Percentiles rank a stretch among this genome's conserved stretches.
Conservation (phyloP, 2,888 invertebrate genomes). For the Coelinius sp. region DNA sequence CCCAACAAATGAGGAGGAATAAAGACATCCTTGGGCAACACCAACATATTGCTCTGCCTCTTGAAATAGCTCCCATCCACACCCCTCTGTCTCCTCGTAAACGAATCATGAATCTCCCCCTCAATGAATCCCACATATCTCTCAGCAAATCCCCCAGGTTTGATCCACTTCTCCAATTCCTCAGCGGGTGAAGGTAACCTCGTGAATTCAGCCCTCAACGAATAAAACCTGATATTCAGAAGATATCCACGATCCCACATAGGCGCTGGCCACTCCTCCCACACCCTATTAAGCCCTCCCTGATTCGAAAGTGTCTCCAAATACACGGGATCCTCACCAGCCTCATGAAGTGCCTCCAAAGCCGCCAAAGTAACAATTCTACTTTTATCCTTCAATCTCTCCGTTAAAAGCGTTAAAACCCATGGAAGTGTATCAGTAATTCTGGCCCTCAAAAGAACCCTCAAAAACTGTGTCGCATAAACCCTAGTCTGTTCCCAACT, state of each 20-base stretch:
- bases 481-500: slow-evolving; percentile 76
- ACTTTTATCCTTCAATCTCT: slow-evolving; percentile 88
- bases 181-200: slow-evolving; percentile 67
- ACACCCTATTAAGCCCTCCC: slow-evolving; percentile 53
- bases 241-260: slow-evolving; percentile 75
- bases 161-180: slow-evolving; percentile 67
- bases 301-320: slow-evolving; percentile 60
- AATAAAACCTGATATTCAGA: slow-evolving; percentile 73
- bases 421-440: slow-evolving; percentile 84
- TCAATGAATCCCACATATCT: slow-evolving; percentile 92
- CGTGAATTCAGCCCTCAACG: slow-evolving; percentile 72
- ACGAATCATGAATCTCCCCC: slow-evolving; percentile 87
- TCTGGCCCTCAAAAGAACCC: slow-evolving; percentile 86
- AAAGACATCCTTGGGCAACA: slow-evolving; percentile 72
- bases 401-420: slow-evolving; percentile 88
- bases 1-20: slow-evolving; percentile 87
- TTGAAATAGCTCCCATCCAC: slow-evolving; percentile 84
- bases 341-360: slow-evolving; percentile 88
- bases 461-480: slow-evolving; percentile 93
- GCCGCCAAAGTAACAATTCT: slow-evolving; percentile 86
- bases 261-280: slow-evolving; percentile 71
- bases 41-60: slow-evolving; percentile 76
- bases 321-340: slow-evolving; percentile 82
- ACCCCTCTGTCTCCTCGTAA: slow-evolving; percentile 87
- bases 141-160: slow-evolving; percentile 63